These are phyloP conservation scores for Zalophus californianus DNA, from an alignment of 2,797 vertebrate species.

Conservation along the genomic window DNA sequence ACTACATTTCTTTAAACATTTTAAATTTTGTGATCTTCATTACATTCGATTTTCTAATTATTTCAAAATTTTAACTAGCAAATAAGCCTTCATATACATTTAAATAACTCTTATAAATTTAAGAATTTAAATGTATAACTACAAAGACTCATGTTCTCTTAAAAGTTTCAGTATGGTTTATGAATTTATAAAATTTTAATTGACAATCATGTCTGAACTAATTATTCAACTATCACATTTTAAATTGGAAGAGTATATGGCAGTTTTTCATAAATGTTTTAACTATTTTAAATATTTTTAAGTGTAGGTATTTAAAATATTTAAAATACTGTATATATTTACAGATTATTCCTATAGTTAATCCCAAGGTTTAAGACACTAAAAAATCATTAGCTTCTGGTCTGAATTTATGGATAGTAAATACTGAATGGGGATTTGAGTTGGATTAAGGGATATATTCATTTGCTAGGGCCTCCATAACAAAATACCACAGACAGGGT, in stretches of 20 bases:
- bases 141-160: not conserved
- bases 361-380: constrained; percentile 12
- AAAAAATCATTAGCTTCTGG: constrained; percentile 1
- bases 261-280: not conserved
- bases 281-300: constrained; percentile 4
- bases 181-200: constrained; percentile 5
- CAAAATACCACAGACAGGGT: not conserved
- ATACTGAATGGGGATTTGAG: not conserved
- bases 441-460: not conserved
- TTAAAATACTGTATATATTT: constrained; percentile 5
- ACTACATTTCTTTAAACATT: constrained; percentile 46
- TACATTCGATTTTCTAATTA: constrained; percentile 54
- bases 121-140: constrained; percentile 40
- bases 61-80: not conserved
- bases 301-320: not conserved
- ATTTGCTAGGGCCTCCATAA: not conserved
- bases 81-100: not conserved
- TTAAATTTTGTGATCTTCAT: constrained; percentile 19
- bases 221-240: constrained; percentile 47
- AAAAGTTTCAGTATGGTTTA: constrained; percentile 4
- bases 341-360: not conserved
- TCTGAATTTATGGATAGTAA: constrained; percentile 15
- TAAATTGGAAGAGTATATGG: not conserved
- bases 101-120: not conserved
- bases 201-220: constrained; percentile 39